Base-by-base conservation (phyloP, 2,113 vertebrate genomes). In the Illadopsis cleaveri region DNA sequence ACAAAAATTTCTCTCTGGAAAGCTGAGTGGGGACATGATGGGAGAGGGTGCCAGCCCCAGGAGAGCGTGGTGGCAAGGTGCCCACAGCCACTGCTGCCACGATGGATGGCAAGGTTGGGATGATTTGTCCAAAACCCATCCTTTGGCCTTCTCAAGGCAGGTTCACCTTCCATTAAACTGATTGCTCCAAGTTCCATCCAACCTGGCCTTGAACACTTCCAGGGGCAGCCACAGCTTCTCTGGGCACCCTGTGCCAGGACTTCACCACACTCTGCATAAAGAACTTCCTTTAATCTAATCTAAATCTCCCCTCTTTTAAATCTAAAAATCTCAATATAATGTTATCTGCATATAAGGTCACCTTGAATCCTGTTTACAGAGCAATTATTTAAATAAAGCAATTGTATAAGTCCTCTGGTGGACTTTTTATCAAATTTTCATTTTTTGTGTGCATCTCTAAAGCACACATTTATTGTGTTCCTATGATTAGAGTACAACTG, bases 121-220 rank as follows among this genome's bases (percentile, higher is more conserved):
- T 5, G 3, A 16, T 16, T 16, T 60, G 40, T 51, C 64, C 54
- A 33, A 57, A 79, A 47, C 1, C 6, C 38, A 42, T 2, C 15
- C 73, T 70, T 45, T 61, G 22, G 37, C 28, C 60, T 42, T 64
- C 68, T n/a, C 35, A 54, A 60, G 24, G 28, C n/a, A 89, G 7
- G 9, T n/a, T 21, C 27, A 56, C 1, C 15, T 56, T 28, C 30
- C 47, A 68, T 30, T 27, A 15, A 27, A 21, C 38, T 56, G 31
- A 10, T 1, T 42, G 15, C 10, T 70, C 42, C 22, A 44, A 77
- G 10, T 12, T 25, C 27, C 2, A 2, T 24, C 35, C 56, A 77
- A 0, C 56, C 64, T 23, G 35, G 27, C 47, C 31, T 56, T 69
- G 56, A 0, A 10, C 71, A 14, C 7, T 20, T 1, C 21, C 66